A percentile compares a stretch with the other conserved stretches of the same genome.
These are phyloP conservation scores for Ophion costatus DNA, from an alignment of 2,888 invertebrate genomes.

Conservation along the genomic window DNA sequence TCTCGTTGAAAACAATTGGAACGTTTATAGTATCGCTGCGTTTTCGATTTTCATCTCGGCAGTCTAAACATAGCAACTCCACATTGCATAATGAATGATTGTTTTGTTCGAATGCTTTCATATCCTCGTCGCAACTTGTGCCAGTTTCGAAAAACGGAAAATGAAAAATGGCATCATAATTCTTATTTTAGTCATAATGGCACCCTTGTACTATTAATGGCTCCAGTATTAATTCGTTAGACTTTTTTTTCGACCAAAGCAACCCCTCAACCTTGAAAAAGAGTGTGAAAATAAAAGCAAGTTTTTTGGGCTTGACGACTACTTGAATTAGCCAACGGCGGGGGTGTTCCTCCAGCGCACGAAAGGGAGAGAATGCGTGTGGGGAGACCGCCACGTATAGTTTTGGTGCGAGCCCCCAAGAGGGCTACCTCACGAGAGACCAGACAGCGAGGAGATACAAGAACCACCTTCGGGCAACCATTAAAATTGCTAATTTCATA, in stretches of 20 bases:
- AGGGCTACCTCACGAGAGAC: slow-evolving; percentile 31
- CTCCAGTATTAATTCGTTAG: neutral
- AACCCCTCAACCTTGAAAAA: neutral
- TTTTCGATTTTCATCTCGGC: slow-evolving; percentile 21
- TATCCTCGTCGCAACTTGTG: neutral
- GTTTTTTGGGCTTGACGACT: neutral
- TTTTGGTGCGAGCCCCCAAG: slow-evolving; percentile 38
- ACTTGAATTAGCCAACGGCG: slow-evolving; percentile 34
- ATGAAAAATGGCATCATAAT: neutral
- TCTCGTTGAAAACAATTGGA: slow-evolving; percentile 57
- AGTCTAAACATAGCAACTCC: slow-evolving; percentile 46
- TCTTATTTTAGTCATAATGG: neutral
- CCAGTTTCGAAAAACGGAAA: neutral
- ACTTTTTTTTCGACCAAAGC: neutral
- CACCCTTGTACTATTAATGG: no score
- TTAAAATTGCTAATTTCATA: slow-evolving; percentile 78
- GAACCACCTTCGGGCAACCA: slow-evolving; percentile 62
- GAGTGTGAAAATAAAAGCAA: neutral
- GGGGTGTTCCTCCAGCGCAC: slow-evolving; percentile 33
- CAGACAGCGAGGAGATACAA: slow-evolving; percentile 45
- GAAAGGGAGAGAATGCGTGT: neutral
- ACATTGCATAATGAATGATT: slow-evolving; percentile 39
- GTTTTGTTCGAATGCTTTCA: neutral
- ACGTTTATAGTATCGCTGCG: slow-evolving; percentile 13
- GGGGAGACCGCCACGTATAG: slow-evolving; percentile 7